A percentile compares a stretch with the other conserved stretches of the same genome.
Conservation (phyloP, 2,113 vertebrate species). For the Nothoprocta perdicaria region DNA sequence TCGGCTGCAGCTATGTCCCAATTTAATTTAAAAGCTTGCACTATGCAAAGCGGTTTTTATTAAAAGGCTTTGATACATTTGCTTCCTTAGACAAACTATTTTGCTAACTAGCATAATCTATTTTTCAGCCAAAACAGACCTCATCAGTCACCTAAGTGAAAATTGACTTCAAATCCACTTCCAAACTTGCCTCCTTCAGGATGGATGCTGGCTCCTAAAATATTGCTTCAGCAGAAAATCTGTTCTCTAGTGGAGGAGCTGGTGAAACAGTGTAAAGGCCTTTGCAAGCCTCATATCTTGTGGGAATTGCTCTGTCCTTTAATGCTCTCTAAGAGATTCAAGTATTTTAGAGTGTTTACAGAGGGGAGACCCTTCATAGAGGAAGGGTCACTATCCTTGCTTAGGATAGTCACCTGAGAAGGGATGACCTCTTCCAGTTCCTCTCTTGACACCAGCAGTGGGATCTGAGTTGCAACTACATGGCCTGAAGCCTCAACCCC, state of each 20-base stretch:
- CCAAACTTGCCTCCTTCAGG: background rate
- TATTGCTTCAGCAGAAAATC: background rate
- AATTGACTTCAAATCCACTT: background rate
- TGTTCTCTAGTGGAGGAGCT: background rate
- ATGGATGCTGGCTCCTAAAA: conserved; percentile 11
- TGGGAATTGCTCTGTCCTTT: background rate
- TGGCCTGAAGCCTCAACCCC: background rate
- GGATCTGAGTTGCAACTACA: background rate
- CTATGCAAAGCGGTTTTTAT: conserved; percentile 46
- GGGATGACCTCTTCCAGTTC: background rate
- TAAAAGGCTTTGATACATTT: conserved; percentile 41
- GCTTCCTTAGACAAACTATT: conserved; percentile 46
- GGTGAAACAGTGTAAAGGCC: background rate
- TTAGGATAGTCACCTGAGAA: background rate
- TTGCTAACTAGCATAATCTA: conserved; percentile 36
- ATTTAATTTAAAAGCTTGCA: conserved; percentile 50
- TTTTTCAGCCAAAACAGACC: conserved; percentile 30
- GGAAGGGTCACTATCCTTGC: background rate
- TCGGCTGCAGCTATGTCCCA: conserved; percentile 2
- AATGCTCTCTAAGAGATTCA: background rate
- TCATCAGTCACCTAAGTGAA: conserved; percentile 15
- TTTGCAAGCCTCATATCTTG: background rate
- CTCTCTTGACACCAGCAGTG: background rate
- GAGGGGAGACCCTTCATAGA: background rate
- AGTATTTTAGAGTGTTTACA: background rate